Conservation (phyloP, 2,113 vertebrate species). For the Zeus faber region DNA sequence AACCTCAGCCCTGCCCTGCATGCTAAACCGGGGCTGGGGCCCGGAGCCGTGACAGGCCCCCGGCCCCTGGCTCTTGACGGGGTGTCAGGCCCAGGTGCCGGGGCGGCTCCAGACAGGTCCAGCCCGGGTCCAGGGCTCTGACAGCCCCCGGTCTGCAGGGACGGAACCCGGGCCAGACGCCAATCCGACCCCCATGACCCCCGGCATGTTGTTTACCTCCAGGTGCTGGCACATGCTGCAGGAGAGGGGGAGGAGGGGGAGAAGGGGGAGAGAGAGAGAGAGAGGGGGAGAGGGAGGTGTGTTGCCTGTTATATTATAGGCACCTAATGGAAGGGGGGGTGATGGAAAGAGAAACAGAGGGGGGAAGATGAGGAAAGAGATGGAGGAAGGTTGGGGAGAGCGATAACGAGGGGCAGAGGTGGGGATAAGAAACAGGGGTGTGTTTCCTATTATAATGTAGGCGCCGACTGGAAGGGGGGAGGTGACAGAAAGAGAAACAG, state of each 20-base stretch:
- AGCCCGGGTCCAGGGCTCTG: no score
- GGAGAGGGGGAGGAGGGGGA: background rate
- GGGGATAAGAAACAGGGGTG: no score
- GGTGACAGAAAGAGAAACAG: no score
- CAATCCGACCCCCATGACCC: conserved; percentile 65
- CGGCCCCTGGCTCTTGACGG: conserved; percentile 42
- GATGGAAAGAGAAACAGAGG: no score
- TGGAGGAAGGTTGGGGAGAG: no score
- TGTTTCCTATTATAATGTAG: no score
- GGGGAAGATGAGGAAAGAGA: no score
- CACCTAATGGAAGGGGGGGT: no score
- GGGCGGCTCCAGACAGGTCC: conserved; percentile 39
- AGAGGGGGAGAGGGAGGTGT: conserved; percentile 10
- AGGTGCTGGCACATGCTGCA: conserved; percentile 60
- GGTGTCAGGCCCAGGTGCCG: conserved; percentile 54
- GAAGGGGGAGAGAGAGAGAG: background rate
- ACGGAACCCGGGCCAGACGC: conserved; percentile 57
- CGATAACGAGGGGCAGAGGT: no score
- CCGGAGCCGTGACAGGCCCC: conserved; percentile 49
- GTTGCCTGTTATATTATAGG: no score
- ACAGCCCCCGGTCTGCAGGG: conserved; percentile 64
- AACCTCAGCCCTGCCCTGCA: conserved; percentile 32
- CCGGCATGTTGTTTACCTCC: conserved; percentile 68
- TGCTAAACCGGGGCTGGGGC: conserved; percentile 44
- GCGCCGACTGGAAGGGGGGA: no score